Conservation (phyloP, 2,797 vertebrate species). For the Cichlasoma orientale region DNA sequence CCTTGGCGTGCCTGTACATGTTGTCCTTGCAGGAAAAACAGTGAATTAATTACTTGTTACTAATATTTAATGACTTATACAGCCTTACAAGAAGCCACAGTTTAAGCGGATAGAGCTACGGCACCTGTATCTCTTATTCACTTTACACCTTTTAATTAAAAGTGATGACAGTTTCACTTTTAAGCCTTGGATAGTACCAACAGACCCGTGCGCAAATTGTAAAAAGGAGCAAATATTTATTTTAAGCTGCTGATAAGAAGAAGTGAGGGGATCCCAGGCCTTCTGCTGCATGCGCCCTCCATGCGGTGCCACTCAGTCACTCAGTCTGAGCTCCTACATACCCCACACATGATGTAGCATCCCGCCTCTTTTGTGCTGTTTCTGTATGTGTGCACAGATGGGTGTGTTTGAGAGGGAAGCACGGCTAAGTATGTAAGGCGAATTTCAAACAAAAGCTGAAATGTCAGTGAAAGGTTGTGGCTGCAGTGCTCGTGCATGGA, state of each 20-base stretch:
- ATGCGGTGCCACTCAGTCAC: slow-evolving; percentile 13
- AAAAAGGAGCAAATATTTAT: slow-evolving; percentile 33
- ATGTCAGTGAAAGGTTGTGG: slow-evolving; percentile 1
- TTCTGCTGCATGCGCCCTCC: slow-evolving; percentile 6
- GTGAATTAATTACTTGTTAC: neutral
- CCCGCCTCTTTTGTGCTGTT: neutral
- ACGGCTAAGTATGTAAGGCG: neutral
- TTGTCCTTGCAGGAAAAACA: neutral
- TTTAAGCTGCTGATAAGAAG: slow-evolving; percentile 31
- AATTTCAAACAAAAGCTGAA: slow-evolving; percentile 43
- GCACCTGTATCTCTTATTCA: neutral
- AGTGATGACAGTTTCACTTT: neutral
- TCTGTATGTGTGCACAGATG: slow-evolving; percentile 26
- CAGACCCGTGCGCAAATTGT: neutral
- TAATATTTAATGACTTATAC: neutral
- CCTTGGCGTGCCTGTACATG: neutral
- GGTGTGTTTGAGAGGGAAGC: slow-evolving; percentile 28
- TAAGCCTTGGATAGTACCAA: neutral
- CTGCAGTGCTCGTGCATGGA: slow-evolving; percentile 56
- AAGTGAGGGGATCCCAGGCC: slow-evolving; percentile 37
- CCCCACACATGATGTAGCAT: slow-evolving; percentile 17
- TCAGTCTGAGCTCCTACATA: slow-evolving; percentile 22
- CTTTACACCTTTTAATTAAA: neutral
- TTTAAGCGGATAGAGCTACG: neutral
- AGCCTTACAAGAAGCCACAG: neutral